phyloP scores from a whole-genome alignment of 2,113 vertebrate genomes.

The Hyperoodon ampullatus region DNA sequence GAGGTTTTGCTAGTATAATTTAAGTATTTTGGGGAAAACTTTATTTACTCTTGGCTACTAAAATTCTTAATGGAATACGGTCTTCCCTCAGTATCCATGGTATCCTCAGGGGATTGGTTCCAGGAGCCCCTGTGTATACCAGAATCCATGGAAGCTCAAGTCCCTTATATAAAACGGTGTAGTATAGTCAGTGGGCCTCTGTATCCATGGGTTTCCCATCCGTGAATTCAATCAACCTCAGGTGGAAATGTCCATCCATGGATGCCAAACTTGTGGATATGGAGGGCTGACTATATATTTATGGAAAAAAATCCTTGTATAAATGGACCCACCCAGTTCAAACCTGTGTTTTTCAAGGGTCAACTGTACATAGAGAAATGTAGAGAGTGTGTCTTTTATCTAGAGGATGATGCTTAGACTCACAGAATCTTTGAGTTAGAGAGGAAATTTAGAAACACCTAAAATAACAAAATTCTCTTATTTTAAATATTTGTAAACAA shows the following conservation, averaged over 20 bases:
- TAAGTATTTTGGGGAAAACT: background rate
- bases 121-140: background rate
- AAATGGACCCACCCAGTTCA: background rate
- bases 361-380: background rate
- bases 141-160: background rate
- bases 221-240: background rate
- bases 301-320: background rate
- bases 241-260: background rate
- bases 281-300: background rate
- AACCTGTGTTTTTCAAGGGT: background rate
- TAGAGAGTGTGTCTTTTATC: constrained; percentile 24
- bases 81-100: background rate
- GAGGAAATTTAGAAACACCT: constrained; percentile 6
- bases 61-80: constrained; percentile 13
- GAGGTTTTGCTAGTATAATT: background rate
- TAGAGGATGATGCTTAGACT: background rate
- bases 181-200: background rate
- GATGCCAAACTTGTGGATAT: background rate
- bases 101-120: background rate
- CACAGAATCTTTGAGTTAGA: constrained; percentile 18
- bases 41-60: background rate
- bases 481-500: constrained; percentile 35
- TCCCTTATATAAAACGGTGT: background rate
- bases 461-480: background rate
- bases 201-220: background rate